Evolutionary conservation across 2,113 vertebrate genomes (phyloP).

Genomic region (Sarotherodon lohbergeri): DNA sequence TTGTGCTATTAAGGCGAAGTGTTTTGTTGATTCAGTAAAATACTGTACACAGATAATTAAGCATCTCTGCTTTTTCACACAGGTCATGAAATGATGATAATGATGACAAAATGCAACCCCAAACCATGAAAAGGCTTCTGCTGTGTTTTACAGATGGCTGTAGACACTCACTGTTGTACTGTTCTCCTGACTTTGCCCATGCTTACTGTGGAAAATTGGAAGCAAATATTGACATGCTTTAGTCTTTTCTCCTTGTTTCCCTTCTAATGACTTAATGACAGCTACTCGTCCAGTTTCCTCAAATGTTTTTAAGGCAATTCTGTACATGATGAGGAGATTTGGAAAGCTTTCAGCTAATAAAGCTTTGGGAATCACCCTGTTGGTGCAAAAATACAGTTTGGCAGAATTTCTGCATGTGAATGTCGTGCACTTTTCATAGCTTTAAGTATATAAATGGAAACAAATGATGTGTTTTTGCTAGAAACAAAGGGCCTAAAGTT

Average conservation of each 20-base stretch:
- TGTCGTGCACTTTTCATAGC: accelerated
- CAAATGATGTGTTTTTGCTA: neutral
- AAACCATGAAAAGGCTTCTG: neutral
- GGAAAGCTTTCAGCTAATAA: neutral
- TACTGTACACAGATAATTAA: neutral
- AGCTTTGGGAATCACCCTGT: neutral
- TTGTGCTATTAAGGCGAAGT: conserved; percentile 32
- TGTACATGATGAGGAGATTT: neutral
- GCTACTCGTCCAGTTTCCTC: neutral
- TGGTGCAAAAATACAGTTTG: neutral
- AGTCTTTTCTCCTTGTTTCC: neutral
- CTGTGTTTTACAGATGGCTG: neutral
- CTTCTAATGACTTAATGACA: neutral
- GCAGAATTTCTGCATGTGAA: neutral
- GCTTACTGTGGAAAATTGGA: neutral
- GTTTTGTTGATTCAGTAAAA: conserved; percentile 12
- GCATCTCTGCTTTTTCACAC: neutral
- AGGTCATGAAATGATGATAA: neutral
- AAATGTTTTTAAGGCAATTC: neutral
- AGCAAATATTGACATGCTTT: neutral
- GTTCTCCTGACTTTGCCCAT: neutral
- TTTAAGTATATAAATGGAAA: neutral
- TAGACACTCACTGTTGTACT: neutral
- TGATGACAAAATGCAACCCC: neutral
- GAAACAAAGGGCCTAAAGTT: no score